Percentiles rank a stretch among this genome's conserved stretches.
These are phyloP conservation scores for Riptortus pedestris DNA, from an alignment of 1,140 invertebrate species.

Conservation along the genomic window DNA sequence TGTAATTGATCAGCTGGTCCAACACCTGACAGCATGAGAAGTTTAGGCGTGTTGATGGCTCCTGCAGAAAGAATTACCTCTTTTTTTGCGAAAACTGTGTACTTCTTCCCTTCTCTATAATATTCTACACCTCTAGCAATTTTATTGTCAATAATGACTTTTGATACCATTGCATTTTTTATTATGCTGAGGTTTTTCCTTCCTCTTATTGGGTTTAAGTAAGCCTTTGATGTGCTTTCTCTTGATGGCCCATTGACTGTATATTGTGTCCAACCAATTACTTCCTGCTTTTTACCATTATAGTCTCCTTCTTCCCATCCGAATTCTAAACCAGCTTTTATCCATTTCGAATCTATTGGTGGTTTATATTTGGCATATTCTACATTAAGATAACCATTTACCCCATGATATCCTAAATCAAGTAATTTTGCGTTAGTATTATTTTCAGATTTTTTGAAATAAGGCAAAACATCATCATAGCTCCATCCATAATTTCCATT, in stretches of 20 bases:
- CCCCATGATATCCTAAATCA: conserved; percentile 12
- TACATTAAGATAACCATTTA: conserved; percentile 1
- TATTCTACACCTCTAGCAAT: too few relatives aligned
- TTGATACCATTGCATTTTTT: too few relatives aligned
- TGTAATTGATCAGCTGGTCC: conserved; percentile 6
- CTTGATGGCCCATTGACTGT: conserved; percentile 10
- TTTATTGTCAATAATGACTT: too few relatives aligned
- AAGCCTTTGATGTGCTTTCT: too few relatives aligned
- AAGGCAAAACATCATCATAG: too few relatives aligned
- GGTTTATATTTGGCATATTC: background rate
- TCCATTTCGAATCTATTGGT: background rate
- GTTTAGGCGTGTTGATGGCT: too few relatives aligned
- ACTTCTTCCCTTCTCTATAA: too few relatives aligned
- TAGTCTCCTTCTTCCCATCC: too few relatives aligned
- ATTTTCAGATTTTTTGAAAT: conserved; percentile 32
- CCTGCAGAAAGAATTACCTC: too few relatives aligned
- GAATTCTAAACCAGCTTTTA: background rate
- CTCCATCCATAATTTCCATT: conserved; percentile 46
- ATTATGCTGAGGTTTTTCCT: conserved; percentile 13
- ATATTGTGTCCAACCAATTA: background rate
- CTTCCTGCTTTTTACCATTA: conserved; percentile 12
- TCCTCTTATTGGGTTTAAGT: background rate
- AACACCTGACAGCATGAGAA: too few relatives aligned
- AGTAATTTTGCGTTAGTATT: background rate
- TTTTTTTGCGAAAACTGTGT: background rate